These are phyloP conservation scores for Catostylus mosaicus DNA, from an alignment of 30 jellyfish, hydroid and myxozoan species.

Conservation along the genomic window DNA sequence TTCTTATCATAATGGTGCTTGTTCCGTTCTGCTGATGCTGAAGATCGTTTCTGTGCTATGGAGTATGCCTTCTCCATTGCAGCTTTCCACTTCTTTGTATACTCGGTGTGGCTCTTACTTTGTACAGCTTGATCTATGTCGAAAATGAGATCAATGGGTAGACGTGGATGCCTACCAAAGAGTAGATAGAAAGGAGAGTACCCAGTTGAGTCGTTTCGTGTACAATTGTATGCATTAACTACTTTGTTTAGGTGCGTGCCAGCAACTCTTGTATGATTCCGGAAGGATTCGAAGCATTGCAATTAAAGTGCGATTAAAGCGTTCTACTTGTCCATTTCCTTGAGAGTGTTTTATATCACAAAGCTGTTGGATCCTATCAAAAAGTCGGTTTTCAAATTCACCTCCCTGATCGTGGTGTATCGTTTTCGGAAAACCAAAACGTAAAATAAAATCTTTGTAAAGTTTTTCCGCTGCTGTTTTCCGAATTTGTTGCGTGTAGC, in stretches of 20 bases:
- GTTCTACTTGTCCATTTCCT: conserved; percentile 55
- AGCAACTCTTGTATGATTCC: conserved; percentile 38
- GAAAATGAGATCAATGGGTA: conserved; percentile 50
- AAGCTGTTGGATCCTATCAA: conserved; percentile 16
- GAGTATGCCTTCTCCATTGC: conserved; percentile 54
- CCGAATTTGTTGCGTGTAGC: conserved; percentile 52
- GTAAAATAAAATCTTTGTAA: conserved; percentile 43
- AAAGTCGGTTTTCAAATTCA: conserved; percentile 58
- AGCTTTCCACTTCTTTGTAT: conserved; percentile 21
- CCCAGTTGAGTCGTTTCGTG: conserved; percentile 58
- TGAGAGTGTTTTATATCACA: conserved; percentile 29
- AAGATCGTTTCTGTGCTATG: conserved; percentile 8
- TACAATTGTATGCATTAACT: conserved; percentile 49
- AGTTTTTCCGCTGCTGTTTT: too few species aligned
- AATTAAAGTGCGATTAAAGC: conserved; percentile 35
- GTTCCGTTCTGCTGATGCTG: conserved; percentile 9
- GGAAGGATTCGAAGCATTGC: conserved; percentile 56
- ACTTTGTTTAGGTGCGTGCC: conserved; percentile 56
- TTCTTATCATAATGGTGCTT: conserved; percentile 21
- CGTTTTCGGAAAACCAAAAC: conserved; percentile 61
- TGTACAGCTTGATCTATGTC: background rate
- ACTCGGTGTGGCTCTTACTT: conserved; percentile 5
- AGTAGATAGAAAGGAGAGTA: conserved; percentile 52
- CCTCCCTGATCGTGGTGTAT: conserved; percentile 50
- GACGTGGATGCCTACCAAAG: conserved; percentile 46